Evolutionary conservation across 2,888 invertebrate genomes (phyloP).

Genomic region (Cephus runcator): DNA sequence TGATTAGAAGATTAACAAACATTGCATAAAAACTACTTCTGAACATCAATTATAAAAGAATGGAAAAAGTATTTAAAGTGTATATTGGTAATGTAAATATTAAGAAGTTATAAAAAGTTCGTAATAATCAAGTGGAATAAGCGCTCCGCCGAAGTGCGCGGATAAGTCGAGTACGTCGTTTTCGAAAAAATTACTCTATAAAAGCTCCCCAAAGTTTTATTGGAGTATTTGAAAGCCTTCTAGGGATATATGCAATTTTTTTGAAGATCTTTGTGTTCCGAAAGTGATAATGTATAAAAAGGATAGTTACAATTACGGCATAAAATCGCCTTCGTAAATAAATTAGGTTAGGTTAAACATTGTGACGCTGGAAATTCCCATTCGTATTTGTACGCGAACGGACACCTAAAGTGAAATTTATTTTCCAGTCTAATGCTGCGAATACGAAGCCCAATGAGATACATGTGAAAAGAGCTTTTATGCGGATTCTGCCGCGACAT

Average conservation of each 20-base stretch:
- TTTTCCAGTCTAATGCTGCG: not conserved
- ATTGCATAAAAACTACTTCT: not conserved
- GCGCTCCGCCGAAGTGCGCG: not conserved
- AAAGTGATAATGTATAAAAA: not conserved
- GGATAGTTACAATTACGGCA: not conserved
- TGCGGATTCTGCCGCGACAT: not conserved
- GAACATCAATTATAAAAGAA: not conserved
- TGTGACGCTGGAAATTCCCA: not conserved
- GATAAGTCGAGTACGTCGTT: not conserved
- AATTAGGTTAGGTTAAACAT: not conserved
- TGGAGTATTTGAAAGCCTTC: not conserved
- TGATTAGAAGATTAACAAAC: no score
- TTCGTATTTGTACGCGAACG: not conserved
- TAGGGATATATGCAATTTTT: not conserved
- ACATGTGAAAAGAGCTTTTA: not conserved
- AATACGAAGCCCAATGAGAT: not conserved
- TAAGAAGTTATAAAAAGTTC: not conserved
- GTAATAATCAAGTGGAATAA: not conserved
- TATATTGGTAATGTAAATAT: not conserved
- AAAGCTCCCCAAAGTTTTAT: not conserved
- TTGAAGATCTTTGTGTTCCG: not conserved
- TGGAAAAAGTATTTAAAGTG: not conserved
- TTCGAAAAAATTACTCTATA: not conserved
- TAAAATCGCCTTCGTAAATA: not conserved
- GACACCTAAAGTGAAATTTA: not conserved